A percentile compares a stretch with the other conserved stretches of the same genome.
Evolutionary conservation across 92 coral and sea anemone species (phyloP).

Genomic region (Scolanthus callimorphus): DNA sequence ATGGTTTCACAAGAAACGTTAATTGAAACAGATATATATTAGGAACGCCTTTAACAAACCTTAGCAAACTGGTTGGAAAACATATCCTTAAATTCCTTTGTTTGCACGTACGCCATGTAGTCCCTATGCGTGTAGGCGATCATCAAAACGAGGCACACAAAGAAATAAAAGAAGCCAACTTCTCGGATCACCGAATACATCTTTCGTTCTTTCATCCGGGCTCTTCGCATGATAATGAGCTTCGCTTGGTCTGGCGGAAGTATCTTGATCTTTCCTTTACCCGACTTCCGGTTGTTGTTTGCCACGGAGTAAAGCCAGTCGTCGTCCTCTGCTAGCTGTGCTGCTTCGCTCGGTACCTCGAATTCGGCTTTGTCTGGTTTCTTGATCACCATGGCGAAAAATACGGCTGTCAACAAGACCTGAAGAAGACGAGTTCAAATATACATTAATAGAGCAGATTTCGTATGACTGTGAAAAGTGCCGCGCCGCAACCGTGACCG

Average conservation of each 20-base stretch:
- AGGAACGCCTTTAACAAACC: too few species aligned
- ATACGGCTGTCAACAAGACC: slow-evolving; percentile 75
- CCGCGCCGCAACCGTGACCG: too few species aligned
- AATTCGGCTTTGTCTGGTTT: slow-evolving; percentile 87
- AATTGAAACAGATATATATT: too few species aligned
- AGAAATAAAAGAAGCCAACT: slow-evolving; percentile 59
- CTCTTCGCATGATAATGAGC: slow-evolving; percentile 64
- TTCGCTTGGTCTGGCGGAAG: slow-evolving; percentile 81
- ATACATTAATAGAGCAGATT: too few species aligned
- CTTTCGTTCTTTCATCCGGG: slow-evolving; percentile 73
- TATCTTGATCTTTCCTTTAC: slow-evolving; percentile 31
- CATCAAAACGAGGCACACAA: slow-evolving; percentile 62
- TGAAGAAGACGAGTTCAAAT: too few species aligned
- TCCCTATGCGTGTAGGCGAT: slow-evolving; percentile 80
- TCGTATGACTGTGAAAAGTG: too few species aligned
- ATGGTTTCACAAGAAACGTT: too few species aligned
- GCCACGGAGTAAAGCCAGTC: slow-evolving; percentile 38
- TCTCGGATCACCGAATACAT: slow-evolving; percentile 78
- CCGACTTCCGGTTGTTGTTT: slow-evolving; percentile 8
- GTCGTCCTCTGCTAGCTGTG: slow-evolving; percentile 78
- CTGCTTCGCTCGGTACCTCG: slow-evolving; percentile 61
- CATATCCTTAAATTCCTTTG: slow-evolving; percentile 43
- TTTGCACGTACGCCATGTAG: slow-evolving; percentile 50
- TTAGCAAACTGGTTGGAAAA: slow-evolving; percentile 54
- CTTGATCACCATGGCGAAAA: slow-evolving; percentile 77